These are phyloP conservation scores for Anagrus nilaparvatae DNA, from an alignment of 1,140 invertebrate genomes.

Conservation along the genomic window DNA sequence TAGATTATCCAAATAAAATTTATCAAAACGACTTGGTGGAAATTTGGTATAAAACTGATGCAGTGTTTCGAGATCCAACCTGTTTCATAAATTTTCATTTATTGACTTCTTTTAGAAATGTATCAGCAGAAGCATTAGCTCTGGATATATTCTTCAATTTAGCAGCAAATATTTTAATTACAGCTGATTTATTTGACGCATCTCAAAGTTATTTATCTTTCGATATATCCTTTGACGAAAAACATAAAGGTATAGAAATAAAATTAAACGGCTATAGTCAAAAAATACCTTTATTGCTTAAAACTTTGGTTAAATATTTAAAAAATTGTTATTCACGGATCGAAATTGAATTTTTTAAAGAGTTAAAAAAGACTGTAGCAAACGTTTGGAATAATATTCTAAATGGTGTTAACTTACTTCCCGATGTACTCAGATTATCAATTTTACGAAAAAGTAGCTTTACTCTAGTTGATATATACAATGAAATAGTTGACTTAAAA, in stretches of 20 bases:
- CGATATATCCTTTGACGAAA: conserved; percentile 41
- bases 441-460: conserved; percentile 52
- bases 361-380: no score
- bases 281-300: conserved; percentile 63
- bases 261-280: conserved; percentile 66
- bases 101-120: no score
- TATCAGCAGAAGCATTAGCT: no score
- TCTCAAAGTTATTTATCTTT: conserved; percentile 60
- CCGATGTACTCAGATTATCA: conserved; percentile 56
- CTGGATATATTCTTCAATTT: no score
- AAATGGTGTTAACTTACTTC: no score
- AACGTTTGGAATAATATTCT: no score
- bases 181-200: conserved; percentile 70
- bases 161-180: conserved; percentile 47
- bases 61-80: conserved; percentile 75
- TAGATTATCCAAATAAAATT: conserved; percentile 52
- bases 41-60: conserved; percentile 80
- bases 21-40: conserved; percentile 51
- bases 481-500: conserved; percentile 48
- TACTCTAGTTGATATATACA: conserved; percentile 53
- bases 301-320: no score
- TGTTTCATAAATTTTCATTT: conserved; percentile 65
- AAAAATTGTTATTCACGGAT: no score
- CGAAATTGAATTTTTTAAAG: no score
- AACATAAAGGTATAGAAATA: conserved; percentile 59